Evolutionary conservation across 2,888 invertebrate species (phyloP).

Genomic region (Epistrophe grossulariae): DNA sequence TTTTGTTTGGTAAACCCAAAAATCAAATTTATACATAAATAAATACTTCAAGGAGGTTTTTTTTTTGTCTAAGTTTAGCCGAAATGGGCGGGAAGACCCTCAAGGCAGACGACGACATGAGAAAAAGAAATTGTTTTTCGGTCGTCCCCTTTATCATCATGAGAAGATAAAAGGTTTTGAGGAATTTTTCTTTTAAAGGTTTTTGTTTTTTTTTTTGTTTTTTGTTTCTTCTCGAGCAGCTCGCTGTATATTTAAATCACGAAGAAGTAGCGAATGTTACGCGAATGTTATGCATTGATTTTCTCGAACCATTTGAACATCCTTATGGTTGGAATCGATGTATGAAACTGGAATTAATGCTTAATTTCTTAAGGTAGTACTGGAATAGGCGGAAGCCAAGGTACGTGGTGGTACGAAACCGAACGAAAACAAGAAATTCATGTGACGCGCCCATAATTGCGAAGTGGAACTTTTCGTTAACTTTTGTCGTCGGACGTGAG

Average conservation of each 20-base stretch:
- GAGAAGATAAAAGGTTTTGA: slow-evolving; percentile 35
- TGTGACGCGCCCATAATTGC: too few relatives aligned
- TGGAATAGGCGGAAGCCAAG: too few relatives aligned
- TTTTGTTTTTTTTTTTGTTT: not conserved
- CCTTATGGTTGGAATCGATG: too few relatives aligned
- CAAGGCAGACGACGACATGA: not conserved
- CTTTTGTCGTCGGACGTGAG: too few relatives aligned
- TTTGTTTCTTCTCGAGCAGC: not conserved
- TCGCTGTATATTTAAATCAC: not conserved
- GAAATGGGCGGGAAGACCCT: slow-evolving; percentile 10
- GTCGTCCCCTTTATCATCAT: slow-evolving; percentile 11
- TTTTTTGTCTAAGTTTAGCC: not conserved
- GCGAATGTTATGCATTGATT: not conserved
- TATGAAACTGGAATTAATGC: too few relatives aligned
- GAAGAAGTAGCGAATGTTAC: not conserved
- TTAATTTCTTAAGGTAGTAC: too few relatives aligned
- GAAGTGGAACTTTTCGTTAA: too few relatives aligned
- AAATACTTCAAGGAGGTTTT: slow-evolving; percentile 3
- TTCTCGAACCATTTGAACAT: too few relatives aligned
- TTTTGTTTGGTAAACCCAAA: slow-evolving; percentile 6
- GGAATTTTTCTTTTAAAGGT: not conserved
- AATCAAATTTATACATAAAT: not conserved
- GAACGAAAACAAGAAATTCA: too few relatives aligned
- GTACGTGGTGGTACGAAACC: too few relatives aligned
- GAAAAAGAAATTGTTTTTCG: slow-evolving; percentile 36